Conservation (phyloP, 2,797 vertebrate genomes). For the Sarcophilus harrisii region DNA sequence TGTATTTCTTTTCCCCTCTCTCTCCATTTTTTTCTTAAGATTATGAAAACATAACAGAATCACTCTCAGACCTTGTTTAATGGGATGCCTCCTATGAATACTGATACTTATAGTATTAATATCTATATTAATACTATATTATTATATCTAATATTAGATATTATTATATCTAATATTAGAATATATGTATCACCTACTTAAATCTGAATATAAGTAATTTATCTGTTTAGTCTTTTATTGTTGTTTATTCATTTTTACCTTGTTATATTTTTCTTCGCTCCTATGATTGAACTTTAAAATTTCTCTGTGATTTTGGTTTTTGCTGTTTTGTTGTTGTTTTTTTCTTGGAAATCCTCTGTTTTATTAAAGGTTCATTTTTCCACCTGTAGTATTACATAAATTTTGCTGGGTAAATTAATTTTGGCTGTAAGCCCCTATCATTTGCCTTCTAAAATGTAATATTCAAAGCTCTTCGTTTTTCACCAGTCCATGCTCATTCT, state of each 20-base stretch:
- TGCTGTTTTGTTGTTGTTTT: not conserved
- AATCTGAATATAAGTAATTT: not conserved
- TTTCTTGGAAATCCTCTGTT: not conserved
- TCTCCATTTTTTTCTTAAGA: not conserved
- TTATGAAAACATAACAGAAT: not conserved
- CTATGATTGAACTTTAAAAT: not conserved
- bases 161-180: too few relatives aligned
- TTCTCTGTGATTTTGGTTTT: not conserved
- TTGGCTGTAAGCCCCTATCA: not conserved
- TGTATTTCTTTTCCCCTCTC: not conserved
- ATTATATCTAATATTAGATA: too few relatives aligned
- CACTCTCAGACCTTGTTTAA: not conserved
- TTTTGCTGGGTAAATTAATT: not conserved
- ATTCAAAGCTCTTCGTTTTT: not conserved
- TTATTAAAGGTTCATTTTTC: not conserved
- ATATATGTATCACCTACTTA: not conserved
- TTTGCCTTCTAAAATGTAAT: not conserved
- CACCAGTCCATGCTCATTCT: too few relatives aligned
- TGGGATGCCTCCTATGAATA: not conserved
- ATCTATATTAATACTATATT: too few relatives aligned
- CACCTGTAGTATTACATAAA: not conserved
- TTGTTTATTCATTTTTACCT: not conserved
- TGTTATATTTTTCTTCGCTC: not conserved
- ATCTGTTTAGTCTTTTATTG: not conserved
- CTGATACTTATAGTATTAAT: not conserved